Percentiles rank a stretch among this genome's conserved stretches.
phyloP scores from a whole-genome alignment of 2,113 vertebrate genomes.

The Festucalex cinctus region DNA sequence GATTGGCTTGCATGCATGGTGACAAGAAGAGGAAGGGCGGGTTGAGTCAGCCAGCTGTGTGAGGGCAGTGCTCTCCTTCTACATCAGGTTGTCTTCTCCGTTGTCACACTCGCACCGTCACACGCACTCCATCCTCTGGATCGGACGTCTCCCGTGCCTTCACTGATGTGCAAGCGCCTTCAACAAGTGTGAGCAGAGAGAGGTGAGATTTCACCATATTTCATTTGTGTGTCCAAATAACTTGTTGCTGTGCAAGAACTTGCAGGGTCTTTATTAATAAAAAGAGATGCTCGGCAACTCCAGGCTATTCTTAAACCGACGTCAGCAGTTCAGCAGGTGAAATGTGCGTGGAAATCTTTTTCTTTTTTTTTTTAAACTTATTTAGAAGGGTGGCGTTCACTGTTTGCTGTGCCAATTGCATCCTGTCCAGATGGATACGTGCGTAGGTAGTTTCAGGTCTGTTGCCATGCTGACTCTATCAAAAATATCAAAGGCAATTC shows the following conservation, averaged over 20 bases:
- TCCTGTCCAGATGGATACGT: background rate
- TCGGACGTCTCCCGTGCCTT: background rate
- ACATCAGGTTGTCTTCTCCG: constrained; percentile 45
- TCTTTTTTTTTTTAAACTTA: constrained; percentile 6
- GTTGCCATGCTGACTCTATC: constrained; percentile 42
- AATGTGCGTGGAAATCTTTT: background rate
- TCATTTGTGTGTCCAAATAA: constrained; percentile 8
- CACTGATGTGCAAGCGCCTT: background rate
- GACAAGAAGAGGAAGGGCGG: constrained; percentile 38
- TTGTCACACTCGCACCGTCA: constrained; percentile 27
- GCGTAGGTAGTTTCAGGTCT: background rate
- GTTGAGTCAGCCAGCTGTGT: constrained; percentile 56
- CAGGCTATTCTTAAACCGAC: constrained; percentile 52
- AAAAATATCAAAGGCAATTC: constrained; percentile 59
- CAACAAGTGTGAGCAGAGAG: background rate
- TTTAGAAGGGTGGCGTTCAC: background rate
- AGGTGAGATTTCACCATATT: constrained; percentile 41
- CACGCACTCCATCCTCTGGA: background rate
- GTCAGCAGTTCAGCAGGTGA: background rate
- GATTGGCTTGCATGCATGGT: constrained; percentile 8
- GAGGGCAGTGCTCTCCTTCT: constrained; percentile 51
- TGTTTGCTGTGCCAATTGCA: background rate
- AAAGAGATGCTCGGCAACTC: constrained; percentile 59
- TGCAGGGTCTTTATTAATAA: constrained; percentile 45
- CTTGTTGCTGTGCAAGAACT: constrained; percentile 13